Conservation (phyloP, 2,797 vertebrate species). For the Orestias chungarensis region DNA sequence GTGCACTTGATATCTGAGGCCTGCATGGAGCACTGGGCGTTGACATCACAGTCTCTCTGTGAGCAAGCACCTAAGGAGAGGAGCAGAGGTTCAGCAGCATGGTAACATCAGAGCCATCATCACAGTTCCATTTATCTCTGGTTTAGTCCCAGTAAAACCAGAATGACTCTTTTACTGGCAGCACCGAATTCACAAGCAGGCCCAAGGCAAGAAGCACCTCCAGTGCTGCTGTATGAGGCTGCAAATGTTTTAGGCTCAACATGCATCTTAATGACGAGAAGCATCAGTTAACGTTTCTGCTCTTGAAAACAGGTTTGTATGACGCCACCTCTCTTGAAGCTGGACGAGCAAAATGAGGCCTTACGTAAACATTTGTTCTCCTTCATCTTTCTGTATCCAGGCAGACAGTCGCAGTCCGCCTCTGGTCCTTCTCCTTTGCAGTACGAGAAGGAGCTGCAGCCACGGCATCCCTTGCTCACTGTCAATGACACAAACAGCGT, state of each 20-base stretch:
- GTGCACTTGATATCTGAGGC: conserved; percentile 76
- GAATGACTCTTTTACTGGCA: too few species aligned
- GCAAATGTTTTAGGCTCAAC: too few species aligned
- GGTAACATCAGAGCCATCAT: background rate
- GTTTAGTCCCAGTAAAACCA: background rate
- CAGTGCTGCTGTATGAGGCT: too few species aligned
- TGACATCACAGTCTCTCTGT: conserved; percentile 63
- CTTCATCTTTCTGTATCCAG: conserved; percentile 74
- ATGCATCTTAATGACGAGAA: too few species aligned
- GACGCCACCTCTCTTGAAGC: too few species aligned
- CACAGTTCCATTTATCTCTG: background rate
- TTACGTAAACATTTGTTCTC: conserved; percentile 71
- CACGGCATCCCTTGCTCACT: conserved; percentile 83
- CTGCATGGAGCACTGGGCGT: conserved; percentile 80
- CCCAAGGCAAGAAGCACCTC: too few species aligned
- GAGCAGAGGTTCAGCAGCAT: background rate
- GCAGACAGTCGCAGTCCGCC: conserved; percentile 84
- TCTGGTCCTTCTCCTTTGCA: conserved; percentile 68
- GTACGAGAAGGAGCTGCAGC: conserved; percentile 81
- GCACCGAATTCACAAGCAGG: too few species aligned
- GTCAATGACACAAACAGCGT: conserved; percentile 8
- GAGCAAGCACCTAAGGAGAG: conserved; percentile 65
- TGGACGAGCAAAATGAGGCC: background rate
- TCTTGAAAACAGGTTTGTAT: too few species aligned
- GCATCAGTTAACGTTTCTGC: too few species aligned